Base-by-base conservation (phyloP, 23 tunicate species). In the Botrylloides violaceus region DNA sequence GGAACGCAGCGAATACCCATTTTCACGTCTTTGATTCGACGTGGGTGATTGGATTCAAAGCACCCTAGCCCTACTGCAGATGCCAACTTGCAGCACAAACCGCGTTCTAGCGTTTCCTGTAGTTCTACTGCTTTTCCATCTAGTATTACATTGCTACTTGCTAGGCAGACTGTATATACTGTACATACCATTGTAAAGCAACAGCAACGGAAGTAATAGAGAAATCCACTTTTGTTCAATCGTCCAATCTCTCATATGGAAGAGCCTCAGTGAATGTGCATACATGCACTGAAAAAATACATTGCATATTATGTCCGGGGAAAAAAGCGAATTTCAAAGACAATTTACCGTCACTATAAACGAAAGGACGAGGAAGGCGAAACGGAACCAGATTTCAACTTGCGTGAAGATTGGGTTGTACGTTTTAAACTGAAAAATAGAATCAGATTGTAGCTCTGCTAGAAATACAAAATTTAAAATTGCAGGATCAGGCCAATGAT, bases 211-310 rank as follows among this genome's bases (percentile, higher is more conserved):
- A 37, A 88, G 60, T 21, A 88, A 49, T 22, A 88, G 9, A 2
- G 96, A 77, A 73, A 88, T 77, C 96, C 96, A 88, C 64, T 88
- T 88, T 39, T 88, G 96, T 56, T 88, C 96, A 30, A 88, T 82
- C 18, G 96, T 81, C 96, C 96, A 88, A 53, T 88, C 84, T 73
- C 85, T 64, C 43, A 88, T 39, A 38, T 88, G 88, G 59, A 82
- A 88, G 6, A 61, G 83, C 26, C 96, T 50, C 32, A 87, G 76
- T 5, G 70, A 58, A 47, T 87, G 95, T 19, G 86, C 86, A 81
- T 80, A 87, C 71, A 72, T 36, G 62, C 94, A 85, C 94, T 34
- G 65, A 24, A 55, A 47, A 0, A 38, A 32, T 23, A 0, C 18
- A 60, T 24, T 60, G 65, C 65, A 60, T 20, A 15, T 23, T 18